Base-by-base conservation (phyloP, 2,888 invertebrate species). In the Melikaiella ostensackeni region DNA sequence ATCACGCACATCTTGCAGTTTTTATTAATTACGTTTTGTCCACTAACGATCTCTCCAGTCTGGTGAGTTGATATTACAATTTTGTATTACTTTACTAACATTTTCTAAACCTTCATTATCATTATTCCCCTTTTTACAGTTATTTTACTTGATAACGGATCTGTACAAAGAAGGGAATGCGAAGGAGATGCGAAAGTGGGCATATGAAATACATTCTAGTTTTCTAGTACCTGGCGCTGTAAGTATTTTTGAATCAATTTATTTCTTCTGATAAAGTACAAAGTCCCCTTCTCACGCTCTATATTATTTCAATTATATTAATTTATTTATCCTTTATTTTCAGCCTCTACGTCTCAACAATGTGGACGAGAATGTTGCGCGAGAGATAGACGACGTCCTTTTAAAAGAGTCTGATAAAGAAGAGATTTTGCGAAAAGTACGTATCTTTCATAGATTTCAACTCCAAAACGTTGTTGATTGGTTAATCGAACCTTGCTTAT, bases 191-290 rank as follows among this genome's bases (percentile, higher is more conserved):
- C 95, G 97, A 77, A 97, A 98, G 91, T 99, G 99, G 99, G 99
- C 99, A 5, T 99, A 99, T 93, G 99, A 99, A 94, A 98, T 99
- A 89, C 98, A 98, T 92, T 98, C 98, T 84, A 97, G 97, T 88
- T 99, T 99, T 93, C 93, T 98, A 79, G 96, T 97, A 88, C 98
- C 98, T 80, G 95, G 96, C 88, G 97, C 98, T 85, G 96, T 96
- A 91, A 94, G 94, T 93, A 86, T 79, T 50, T 76, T 66, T 42
- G 5, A 70, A 30, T 55, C 3, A 50, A 63, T 35, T 64, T 66
- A 27, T 74, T 91, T 92, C 11, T 79, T 92, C 21, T 87, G 42
- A 66, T 11, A 66, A 66, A 38, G 6, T 42, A 5, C 21, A 19
- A 30, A 33, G 30, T 62, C 35, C 7, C n/a, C 19, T 57, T 2